Evolutionary conservation across 2,888 invertebrate genomes (phyloP).

Genomic region (Agriopis marginaria): DNA sequence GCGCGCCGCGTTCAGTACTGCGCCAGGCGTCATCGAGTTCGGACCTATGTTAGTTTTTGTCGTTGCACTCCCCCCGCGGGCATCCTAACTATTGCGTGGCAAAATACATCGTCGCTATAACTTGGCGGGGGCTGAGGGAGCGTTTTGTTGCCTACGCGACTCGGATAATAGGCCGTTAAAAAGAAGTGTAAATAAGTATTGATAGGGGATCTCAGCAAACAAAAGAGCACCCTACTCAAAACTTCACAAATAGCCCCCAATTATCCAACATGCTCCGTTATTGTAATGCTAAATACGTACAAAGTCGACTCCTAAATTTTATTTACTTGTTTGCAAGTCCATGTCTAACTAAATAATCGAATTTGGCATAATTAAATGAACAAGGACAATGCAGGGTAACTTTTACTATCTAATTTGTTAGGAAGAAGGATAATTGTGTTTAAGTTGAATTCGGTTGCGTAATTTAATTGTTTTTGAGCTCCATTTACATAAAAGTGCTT

Average conservation of each 20-base stretch:
- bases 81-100: no score
- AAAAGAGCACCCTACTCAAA: slow-evolving; percentile 13
- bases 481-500: slow-evolving; percentile 11
- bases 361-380: slow-evolving; percentile 29
- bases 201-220: background rate
- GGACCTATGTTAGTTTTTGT: no score
- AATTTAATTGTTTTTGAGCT: slow-evolving; percentile 21
- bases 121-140: no score
- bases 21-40: no score
- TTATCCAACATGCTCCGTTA: slow-evolving; percentile 20
- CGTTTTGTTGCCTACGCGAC: no score
- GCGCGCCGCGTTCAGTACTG: no score
- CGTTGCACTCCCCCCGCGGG: no score
- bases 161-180: no score
- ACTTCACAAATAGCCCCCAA: slow-evolving; percentile 23
- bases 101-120: no score
- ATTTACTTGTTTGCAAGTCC: slow-evolving; percentile 29
- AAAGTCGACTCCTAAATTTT: slow-evolving; percentile 23
- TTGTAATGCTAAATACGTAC: slow-evolving; percentile 36
- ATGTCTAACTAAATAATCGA: slow-evolving; percentile 14
- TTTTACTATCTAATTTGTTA: slow-evolving; percentile 34
- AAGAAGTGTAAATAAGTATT: background rate
- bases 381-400: slow-evolving; percentile 32
- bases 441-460: slow-evolving; percentile 25
- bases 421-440: slow-evolving; percentile 34